Percentiles rank a stretch among this genome's conserved stretches.
phyloP scores from a whole-genome alignment of 2,797 vertebrate species.

The Anisognathus igniventris region DNA sequence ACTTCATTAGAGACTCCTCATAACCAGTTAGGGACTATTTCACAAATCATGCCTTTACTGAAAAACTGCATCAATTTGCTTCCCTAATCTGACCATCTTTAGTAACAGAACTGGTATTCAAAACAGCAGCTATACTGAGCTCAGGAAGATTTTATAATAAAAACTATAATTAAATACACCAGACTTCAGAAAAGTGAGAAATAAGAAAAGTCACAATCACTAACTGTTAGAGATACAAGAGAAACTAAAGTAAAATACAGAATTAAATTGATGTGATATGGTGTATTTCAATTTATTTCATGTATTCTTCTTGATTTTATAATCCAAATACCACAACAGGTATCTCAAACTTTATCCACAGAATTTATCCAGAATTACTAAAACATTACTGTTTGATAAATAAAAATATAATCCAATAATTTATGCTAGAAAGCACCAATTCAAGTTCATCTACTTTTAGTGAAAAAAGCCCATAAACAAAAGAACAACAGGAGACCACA shows the following conservation, averaged over 20 bases:
- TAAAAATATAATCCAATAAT: not conserved
- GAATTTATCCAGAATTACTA: conserved; percentile 15
- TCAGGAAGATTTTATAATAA: not conserved
- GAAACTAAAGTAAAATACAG: not conserved
- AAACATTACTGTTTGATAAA: not conserved
- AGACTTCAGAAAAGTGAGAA: not conserved
- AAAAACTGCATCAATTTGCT: not conserved
- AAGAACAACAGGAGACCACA: not conserved
- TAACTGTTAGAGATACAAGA: not conserved
- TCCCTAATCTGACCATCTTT: not conserved
- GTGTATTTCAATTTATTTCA: not conserved
- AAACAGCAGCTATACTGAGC: not conserved
- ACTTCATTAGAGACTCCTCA: not conserved
- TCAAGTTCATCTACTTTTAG: not conserved
- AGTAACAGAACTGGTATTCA: not conserved
- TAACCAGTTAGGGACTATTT: not conserved
- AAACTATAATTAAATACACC: not conserved
- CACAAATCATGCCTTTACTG: not conserved
- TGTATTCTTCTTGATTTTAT: not conserved
- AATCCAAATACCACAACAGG: not conserved
- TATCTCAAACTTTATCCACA: not conserved
- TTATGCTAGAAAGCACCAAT: not conserved
- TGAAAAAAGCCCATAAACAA: fast-evolving
- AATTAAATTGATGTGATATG: not conserved
- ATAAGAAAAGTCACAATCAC: not conserved